Evolutionary conservation across 2,797 vertebrate species (phyloP).

Genomic region (Numenius phaeopus): DNA sequence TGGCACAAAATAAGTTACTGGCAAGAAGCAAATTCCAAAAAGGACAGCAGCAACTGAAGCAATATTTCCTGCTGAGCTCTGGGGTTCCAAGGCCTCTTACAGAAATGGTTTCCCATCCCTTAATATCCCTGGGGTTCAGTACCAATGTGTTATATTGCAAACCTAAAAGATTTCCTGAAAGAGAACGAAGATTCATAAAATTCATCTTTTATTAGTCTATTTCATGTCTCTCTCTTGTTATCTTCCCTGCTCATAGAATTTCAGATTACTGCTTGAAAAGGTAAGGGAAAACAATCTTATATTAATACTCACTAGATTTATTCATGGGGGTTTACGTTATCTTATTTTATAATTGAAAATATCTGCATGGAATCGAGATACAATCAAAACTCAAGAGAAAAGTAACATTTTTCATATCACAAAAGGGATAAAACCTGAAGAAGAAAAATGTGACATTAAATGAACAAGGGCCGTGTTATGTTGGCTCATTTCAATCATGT

Average conservation of each 20-base stretch:
- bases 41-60: not conserved
- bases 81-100: not conserved
- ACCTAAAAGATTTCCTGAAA: constrained; percentile 3
- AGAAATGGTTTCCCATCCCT: not conserved
- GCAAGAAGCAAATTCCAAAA: not conserved
- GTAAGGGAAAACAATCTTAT: constrained; percentile 11
- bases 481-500: not conserved
- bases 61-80: not conserved
- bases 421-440: constrained; percentile 11
- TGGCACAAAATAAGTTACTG: not conserved
- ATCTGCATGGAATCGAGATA: not conserved
- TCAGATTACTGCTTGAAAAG: constrained; percentile 10
- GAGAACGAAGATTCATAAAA: not conserved
- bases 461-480: not conserved
- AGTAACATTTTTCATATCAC: not conserved
- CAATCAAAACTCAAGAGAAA: constrained; percentile 9
- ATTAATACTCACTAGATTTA: not conserved
- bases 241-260: constrained; percentile 9
- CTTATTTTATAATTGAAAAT: constrained; percentile 15
- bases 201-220: not conserved
- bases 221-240: not conserved
- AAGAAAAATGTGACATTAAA: not conserved
- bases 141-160: not conserved
- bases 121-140: not conserved
- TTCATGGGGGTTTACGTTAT: not conserved